Percentiles rank a stretch among this genome's conserved stretches.
Evolutionary conservation across 1,140 invertebrate genomes (phyloP).

Genomic region (Hycleus cichorii): DNA sequence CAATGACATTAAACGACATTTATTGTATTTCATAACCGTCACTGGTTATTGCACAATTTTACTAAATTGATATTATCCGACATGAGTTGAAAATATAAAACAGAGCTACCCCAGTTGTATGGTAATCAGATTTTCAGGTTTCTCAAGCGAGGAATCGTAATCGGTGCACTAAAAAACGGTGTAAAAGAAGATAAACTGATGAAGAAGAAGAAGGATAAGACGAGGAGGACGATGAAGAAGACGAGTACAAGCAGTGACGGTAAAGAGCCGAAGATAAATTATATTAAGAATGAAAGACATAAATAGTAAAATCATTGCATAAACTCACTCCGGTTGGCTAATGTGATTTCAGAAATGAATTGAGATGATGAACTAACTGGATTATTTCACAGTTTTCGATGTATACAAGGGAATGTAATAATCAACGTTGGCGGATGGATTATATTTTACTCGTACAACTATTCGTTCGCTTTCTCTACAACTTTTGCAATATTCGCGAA

Average conservation of each 20-base stretch:
- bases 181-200: too few species aligned
- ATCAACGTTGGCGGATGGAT: slow-evolving; percentile 7
- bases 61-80: neutral
- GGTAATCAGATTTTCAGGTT: slow-evolving; percentile 13
- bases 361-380: slow-evolving; percentile 24
- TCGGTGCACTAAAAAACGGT: neutral
- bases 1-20: too few species aligned
- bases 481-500: too few species aligned
- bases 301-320: slow-evolving; percentile 26
- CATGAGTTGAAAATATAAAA: neutral
- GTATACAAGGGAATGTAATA: slow-evolving; percentile 9
- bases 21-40: too few species aligned
- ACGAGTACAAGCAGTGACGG: neutral
- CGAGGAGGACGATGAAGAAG: too few species aligned
- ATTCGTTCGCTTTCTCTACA: neutral
- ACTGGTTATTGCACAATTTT: too few species aligned
- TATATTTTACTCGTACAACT: slow-evolving; percentile 1
- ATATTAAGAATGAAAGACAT: slow-evolving; percentile 22
- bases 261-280: slow-evolving; percentile 19
- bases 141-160: slow-evolving; percentile 7
- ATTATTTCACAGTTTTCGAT: slow-evolving; percentile 12
- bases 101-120: neutral
- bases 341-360: slow-evolving; percentile 24
- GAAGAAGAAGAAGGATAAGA: too few species aligned
- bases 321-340: slow-evolving; percentile 19